Conservation (phyloP, 2,797 vertebrate genomes). For the Agapornis canus region DNA sequence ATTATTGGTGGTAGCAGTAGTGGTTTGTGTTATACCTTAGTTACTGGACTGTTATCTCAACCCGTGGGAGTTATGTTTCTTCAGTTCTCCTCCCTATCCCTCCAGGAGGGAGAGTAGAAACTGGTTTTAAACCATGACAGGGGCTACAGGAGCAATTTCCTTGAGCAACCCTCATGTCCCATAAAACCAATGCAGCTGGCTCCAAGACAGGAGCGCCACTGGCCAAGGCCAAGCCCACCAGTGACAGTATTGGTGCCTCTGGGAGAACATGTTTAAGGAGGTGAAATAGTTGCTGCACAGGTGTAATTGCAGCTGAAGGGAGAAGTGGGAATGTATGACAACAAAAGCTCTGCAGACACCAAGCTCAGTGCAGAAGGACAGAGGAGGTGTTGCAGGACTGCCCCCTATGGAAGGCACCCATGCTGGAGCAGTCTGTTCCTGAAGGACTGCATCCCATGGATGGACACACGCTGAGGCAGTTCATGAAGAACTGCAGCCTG, state of each 20-base stretch:
- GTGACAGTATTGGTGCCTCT: fast-evolving
- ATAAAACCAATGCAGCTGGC: background rate
- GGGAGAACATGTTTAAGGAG: background rate
- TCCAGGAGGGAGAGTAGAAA: no score
- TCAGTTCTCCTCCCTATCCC: no score
- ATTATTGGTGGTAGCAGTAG: no score
- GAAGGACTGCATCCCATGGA: background rate
- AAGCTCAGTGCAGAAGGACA: background rate
- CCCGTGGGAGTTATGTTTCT: no score
- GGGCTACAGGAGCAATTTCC: background rate
- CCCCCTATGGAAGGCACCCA: no score
- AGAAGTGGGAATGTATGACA: no score
- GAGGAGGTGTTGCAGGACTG: background rate
- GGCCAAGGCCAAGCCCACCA: background rate
- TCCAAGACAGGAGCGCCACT: no score
- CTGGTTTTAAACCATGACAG: no score
- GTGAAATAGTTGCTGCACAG: background rate
- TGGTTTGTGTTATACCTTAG: no score
- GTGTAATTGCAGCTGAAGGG: background rate
- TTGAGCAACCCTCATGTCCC: background rate
- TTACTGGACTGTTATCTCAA: no score
- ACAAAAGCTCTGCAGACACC: background rate
- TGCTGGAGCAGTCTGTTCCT: background rate
- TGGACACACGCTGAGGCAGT: background rate
- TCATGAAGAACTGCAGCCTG: background rate